Base-by-base conservation (phyloP, 1,140 invertebrate genomes). In the Diorhabda carinulata region DNA sequence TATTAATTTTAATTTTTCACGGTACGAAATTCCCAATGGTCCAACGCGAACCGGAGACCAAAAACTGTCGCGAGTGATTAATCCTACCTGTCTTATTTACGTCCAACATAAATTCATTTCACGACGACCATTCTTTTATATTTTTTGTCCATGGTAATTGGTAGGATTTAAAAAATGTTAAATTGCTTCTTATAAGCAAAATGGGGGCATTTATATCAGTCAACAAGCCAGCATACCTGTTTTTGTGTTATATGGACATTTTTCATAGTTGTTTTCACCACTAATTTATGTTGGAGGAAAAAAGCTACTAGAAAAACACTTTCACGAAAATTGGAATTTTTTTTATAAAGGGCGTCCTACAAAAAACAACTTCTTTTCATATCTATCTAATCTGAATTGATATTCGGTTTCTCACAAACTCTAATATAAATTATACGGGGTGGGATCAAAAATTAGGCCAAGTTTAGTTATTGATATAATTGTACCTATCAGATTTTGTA, bases 121-220 rank as follows among this genome's bases (percentile, higher is more conserved):
- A 57, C 40, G 52, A 64, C 44, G 56, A 57, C 45, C 40, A 52
- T 64, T 64, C 25, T 47, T 64, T 64, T 64, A 57, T 8, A 64
- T 52, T 10, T 64, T 64, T 64, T 64, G 52, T 64, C 63, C 63
- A 57, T 64, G 63, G 52, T 64, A 64, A 64, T 64, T 64, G 63
- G 52, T 57, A 44, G 56, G 52, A 52, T 64, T 42, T 40, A 64
- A 64, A 25, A 64, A 64, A 57, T 64, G 63, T 57, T 57, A 47
- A 64, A 64, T 64, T 2, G 63, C 40, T 44, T 41, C 10, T 40
- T 52, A 42, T 52, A 43, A 62, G 61, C 25, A 52, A 52, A n/a
- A 52, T 44, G 61, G 43, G 25, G 47, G 45, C 43, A 64, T 64
- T 64, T 41, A 57, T 64, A 40, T 64, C 63, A 56, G 44, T 40